phyloP scores from a whole-genome alignment of 2,113 vertebrate species.

The Coryphaenoides rupestris region DNA sequence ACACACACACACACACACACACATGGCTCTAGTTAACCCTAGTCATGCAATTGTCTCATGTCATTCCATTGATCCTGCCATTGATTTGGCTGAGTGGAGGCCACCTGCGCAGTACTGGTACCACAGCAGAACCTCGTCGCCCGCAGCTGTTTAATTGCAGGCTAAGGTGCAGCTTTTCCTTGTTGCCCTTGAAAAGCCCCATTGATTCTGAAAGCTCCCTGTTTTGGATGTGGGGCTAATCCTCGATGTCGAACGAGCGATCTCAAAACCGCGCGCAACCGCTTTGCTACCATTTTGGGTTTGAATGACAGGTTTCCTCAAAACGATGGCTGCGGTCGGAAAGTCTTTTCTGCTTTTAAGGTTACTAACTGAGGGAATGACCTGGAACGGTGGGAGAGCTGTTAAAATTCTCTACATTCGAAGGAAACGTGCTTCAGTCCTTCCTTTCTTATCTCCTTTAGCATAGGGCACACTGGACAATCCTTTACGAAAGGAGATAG shows the following conservation, averaged over 20 bases:
- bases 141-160: constrained; percentile 66
- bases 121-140: constrained; percentile 50
- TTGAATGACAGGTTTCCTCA: too few species aligned
- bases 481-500: too few species aligned
- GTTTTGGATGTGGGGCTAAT: constrained; percentile 57
- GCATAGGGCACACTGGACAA: too few species aligned
- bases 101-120: constrained; percentile 55
- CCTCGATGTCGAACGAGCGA: constrained; percentile 53
- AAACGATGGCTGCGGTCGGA: too few species aligned
- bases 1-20: constrained; percentile 20
- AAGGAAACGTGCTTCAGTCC: too few species aligned
- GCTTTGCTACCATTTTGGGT: too few species aligned
- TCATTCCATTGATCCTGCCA: constrained; percentile 56
- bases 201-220: constrained; percentile 65
- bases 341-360: too few species aligned
- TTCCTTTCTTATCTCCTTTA: too few species aligned
- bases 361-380: too few species aligned
- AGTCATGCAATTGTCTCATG: constrained; percentile 61
- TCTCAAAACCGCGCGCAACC: too few species aligned
- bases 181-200: constrained; percentile 69
- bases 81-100: constrained; percentile 61
- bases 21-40: constrained; percentile 38
- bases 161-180: constrained; percentile 57
- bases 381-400: too few species aligned
- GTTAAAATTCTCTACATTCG: too few species aligned